phyloP scores from a whole-genome alignment of 1,140 invertebrate species.

The Zaprionus tsacasi region DNA sequence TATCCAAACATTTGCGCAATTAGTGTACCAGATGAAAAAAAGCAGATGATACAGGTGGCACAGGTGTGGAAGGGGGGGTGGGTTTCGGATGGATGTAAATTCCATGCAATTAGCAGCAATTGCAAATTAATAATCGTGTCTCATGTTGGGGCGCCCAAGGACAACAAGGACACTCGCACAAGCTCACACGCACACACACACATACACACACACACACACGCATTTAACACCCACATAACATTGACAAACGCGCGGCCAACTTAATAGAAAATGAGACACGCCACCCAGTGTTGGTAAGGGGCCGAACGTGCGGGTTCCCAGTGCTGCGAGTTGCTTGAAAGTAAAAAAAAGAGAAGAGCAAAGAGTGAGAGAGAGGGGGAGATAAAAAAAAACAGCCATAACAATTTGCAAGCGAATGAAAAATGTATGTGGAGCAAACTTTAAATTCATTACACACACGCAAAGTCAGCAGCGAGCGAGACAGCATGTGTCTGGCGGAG shows the following conservation, averaged over 20 bases:
- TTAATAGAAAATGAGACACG: constrained; percentile 63
- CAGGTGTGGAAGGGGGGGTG: neutral
- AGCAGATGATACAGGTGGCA: constrained; percentile 14
- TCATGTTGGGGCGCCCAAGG: constrained; percentile 49
- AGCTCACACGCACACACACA: constrained; percentile 32
- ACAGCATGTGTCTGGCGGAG: neutral
- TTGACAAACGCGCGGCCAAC: constrained; percentile 54
- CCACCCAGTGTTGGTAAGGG: neutral
- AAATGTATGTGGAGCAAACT: constrained; percentile 78
- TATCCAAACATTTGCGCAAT: constrained; percentile 47
- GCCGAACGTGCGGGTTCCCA: constrained; percentile 4
- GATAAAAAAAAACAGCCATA: constrained; percentile 47
- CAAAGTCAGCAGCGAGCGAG: constrained; percentile 53
- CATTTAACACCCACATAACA: constrained; percentile 36
- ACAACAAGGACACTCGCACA: constrained; percentile 69
- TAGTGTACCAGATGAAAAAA: constrained; percentile 31
- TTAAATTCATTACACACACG: constrained; percentile 82
- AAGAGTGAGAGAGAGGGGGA: neutral
- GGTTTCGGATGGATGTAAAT: constrained; percentile 13
- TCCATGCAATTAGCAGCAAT: constrained; percentile 76
- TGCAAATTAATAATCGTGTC: constrained; percentile 80
- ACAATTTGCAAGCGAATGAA: constrained; percentile 78
- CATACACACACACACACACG: neutral
- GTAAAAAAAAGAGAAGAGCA: constrained; percentile 5
- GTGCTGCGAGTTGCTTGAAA: constrained; percentile 7